These are phyloP conservation scores for Speoplatyrhinus poulsoni DNA, from an alignment of 2,113 vertebrate species.

Conservation along the genomic window DNA sequence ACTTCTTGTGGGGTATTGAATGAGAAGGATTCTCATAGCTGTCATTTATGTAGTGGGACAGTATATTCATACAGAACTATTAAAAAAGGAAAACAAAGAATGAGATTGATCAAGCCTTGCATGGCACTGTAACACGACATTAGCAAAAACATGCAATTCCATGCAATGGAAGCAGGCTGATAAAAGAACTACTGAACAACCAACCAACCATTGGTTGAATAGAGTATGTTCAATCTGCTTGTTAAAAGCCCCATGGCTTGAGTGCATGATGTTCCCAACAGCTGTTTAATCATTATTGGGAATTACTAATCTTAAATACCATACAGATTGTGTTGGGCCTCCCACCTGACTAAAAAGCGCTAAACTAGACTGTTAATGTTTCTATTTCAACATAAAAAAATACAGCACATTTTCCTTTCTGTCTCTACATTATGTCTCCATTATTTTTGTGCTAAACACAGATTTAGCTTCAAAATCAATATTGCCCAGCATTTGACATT, in stretches of 20 bases:
- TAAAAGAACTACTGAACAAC: too few relatives aligned
- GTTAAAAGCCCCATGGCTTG: neutral
- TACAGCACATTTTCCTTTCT: neutral
- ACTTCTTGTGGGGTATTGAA: conserved; percentile 8
- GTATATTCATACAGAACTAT: too few relatives aligned
- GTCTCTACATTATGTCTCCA: neutral
- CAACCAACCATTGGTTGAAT: too few relatives aligned
- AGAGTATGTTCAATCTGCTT: neutral
- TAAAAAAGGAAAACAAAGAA: too few relatives aligned
- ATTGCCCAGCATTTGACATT: neutral
- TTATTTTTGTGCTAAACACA: neutral
- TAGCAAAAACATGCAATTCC: too few relatives aligned
- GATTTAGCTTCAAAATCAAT: neutral
- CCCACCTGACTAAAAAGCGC: neutral
- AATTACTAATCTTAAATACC: neutral
- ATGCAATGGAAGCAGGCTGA: too few relatives aligned
- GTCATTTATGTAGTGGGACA: too few relatives aligned
- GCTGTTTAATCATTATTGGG: neutral
- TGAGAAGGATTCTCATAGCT: too few relatives aligned
- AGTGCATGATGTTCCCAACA: neutral
- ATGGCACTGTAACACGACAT: too few relatives aligned
- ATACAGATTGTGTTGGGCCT: neutral
- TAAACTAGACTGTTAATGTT: neutral
- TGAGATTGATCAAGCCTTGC: too few relatives aligned
- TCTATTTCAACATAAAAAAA: neutral